Evolutionary conservation across 2,797 vertebrate genomes (phyloP).

Genomic region (Moxostoma hubbsi): DNA sequence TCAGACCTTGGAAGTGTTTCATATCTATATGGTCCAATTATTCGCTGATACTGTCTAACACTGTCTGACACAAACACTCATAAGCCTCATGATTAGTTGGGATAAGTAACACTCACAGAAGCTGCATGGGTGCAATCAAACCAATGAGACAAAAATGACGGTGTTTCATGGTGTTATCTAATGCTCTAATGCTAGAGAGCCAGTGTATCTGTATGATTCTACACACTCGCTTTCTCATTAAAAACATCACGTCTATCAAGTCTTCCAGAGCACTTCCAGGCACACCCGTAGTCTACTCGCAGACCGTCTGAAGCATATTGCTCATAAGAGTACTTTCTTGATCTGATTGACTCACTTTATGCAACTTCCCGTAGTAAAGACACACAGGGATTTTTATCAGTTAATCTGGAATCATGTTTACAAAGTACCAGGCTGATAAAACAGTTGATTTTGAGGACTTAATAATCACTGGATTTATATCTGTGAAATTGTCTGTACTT

Average conservation of each 20-base stretch:
- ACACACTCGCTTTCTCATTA: slow-evolving; percentile 11
- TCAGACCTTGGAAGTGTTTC: too few relatives aligned
- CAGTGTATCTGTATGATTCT: neutral
- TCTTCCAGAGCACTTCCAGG: neutral
- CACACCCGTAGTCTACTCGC: too few relatives aligned
- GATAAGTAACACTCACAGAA: slow-evolving; percentile 32
- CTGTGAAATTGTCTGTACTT: too few relatives aligned
- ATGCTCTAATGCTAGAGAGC: slow-evolving; percentile 13
- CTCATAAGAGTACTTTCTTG: too few relatives aligned
- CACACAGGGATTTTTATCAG: too few relatives aligned
- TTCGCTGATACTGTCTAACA: slow-evolving; percentile 6
- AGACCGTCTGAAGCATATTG: too few relatives aligned
- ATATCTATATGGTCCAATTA: neutral
- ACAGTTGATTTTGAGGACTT: too few relatives aligned
- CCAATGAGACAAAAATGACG: slow-evolving; percentile 47
- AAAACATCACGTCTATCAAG: neutral
- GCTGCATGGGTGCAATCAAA: slow-evolving; percentile 37
- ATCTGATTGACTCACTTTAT: too few relatives aligned
- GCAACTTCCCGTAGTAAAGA: too few relatives aligned
- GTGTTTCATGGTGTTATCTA: slow-evolving; percentile 33
- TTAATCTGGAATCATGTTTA: too few relatives aligned
- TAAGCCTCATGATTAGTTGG: slow-evolving; percentile 7
- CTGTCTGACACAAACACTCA: slow-evolving; percentile 30
- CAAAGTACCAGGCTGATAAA: too few relatives aligned
- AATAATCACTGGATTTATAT: too few relatives aligned